Percentiles rank a stretch among this genome's conserved stretches.
Conservation (phyloP, 2,888 invertebrate genomes). For the Callinectes sapidus region DNA sequence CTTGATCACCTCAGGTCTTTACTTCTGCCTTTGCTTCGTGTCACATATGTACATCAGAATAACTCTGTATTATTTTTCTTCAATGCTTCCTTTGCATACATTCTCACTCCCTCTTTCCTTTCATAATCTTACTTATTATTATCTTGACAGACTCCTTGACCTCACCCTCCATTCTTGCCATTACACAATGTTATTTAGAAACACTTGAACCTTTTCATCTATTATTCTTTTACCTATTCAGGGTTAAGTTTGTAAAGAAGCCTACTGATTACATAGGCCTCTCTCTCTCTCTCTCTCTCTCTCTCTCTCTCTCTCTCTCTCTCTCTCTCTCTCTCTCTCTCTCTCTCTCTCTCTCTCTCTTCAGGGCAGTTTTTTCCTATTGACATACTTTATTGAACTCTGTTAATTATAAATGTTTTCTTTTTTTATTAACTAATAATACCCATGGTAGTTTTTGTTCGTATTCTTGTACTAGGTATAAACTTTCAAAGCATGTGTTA, state of each 20-base stretch:
- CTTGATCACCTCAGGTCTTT: no score
- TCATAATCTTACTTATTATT: neutral
- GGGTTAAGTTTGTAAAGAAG: neutral
- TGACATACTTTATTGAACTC: neutral
- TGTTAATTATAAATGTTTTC: neutral
- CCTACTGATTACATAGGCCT: neutral
- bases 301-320: slow-evolving; percentile 10
- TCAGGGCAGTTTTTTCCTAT: neutral
- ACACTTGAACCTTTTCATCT: neutral
- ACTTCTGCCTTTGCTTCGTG: no score
- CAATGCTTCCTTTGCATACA: neutral
- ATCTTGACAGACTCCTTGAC: neutral
- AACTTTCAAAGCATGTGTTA: no score
- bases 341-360: slow-evolving; percentile 25
- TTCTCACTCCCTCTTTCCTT: neutral
- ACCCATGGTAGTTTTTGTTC: neutral
- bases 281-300: neutral
- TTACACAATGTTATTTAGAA: neutral
- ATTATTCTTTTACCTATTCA: neutral
- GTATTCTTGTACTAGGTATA: neutral
- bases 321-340: slow-evolving; percentile 12
- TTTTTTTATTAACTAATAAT: neutral
- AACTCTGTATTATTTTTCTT: neutral
- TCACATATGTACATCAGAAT: neutral
- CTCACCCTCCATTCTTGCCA: neutral